Evolutionary conservation across 2,797 vertebrate species (phyloP), one percentile per base, ranked within the genome.

Genomic region (Lates japonicus): DNA sequence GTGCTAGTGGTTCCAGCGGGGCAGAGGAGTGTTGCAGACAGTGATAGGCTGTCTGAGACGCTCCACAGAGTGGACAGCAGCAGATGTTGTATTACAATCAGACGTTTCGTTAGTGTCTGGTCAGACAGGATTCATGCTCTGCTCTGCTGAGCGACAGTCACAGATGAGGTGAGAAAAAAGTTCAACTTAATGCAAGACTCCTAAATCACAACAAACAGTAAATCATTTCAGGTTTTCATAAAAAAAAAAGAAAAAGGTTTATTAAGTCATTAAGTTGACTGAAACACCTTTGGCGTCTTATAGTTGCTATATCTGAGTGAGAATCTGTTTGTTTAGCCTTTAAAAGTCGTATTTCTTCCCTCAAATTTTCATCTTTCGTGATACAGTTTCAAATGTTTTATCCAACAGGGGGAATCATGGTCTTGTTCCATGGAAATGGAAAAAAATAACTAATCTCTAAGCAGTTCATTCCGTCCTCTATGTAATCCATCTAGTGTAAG

Each of bases 401-500:
- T 70, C 11, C 41, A 61, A 25, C 25, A 1, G 46, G 25, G 63
- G 35, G 9, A 66, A 52, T 70, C 51, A 31, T 17, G 11, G 33
- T 68, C 19, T 39, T 59, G 14, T 42, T 66, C 16, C 55, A 5
- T 59, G 48, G 68, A 82, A 80, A 70, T 17, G 8, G 39, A 64
- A 84, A 80, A 74, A 58, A 54, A 46, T 29, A 75, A 58, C 10
- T 78, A 4, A 73, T 70, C 9, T 22, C 37, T 37, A 33, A 57
- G 25, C 37, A 9, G 7, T 79, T 81, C 20, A 70, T 77, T 71
- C 35, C 25, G 52, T 33, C 66, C 57, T 51, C 16, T 31, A 9
- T 68, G 41, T 79, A 80, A 72, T 76, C 66, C 17, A 71, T 79
- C 57, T 41, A 61, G 41, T 70, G 51, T 57, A 74, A 74, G 64